Evolutionary conservation across 2,113 vertebrate species (phyloP).

Genomic region (Alligator sinensis): DNA sequence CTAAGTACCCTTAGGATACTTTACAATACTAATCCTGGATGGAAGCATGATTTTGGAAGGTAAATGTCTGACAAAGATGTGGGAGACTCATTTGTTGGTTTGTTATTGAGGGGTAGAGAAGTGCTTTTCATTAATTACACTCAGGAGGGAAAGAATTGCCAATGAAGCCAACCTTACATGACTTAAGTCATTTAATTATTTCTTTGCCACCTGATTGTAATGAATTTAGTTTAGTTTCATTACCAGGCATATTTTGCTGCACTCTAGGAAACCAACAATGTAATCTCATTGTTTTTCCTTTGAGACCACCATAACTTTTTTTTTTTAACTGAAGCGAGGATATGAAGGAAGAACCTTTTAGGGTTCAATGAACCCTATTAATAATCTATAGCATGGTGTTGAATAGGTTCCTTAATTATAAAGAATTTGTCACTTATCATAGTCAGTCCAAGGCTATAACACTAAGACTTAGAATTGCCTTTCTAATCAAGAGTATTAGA

Average conservation of each 20-base stretch:
- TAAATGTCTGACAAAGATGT: slow-evolving; percentile 28
- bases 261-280: neutral
- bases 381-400: neutral
- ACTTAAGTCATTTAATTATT: neutral
- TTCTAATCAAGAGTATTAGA: neutral
- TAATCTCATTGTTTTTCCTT: neutral
- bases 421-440: neutral
- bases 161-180: neutral
- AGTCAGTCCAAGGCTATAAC: neutral
- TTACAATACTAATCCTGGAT: slow-evolving; percentile 14
- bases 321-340: neutral
- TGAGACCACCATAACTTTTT: neutral
- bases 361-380: neutral
- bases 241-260: neutral
- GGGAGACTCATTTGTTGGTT: slow-evolving; percentile 16
- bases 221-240: neutral
- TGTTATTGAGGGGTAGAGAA: neutral
- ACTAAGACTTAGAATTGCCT: neutral
- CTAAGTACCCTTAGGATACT: slow-evolving; percentile 30
- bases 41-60: slow-evolving; percentile 20
- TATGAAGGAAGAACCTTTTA: neutral
- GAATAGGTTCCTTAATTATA: neutral
- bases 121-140: neutral
- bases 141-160: neutral
- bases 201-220: neutral